A percentile compares a stretch with the other conserved stretches of the same genome.
These are phyloP conservation scores for Lonchura striata DNA, from an alignment of 2,113 vertebrate species.

Conservation along the genomic window DNA sequence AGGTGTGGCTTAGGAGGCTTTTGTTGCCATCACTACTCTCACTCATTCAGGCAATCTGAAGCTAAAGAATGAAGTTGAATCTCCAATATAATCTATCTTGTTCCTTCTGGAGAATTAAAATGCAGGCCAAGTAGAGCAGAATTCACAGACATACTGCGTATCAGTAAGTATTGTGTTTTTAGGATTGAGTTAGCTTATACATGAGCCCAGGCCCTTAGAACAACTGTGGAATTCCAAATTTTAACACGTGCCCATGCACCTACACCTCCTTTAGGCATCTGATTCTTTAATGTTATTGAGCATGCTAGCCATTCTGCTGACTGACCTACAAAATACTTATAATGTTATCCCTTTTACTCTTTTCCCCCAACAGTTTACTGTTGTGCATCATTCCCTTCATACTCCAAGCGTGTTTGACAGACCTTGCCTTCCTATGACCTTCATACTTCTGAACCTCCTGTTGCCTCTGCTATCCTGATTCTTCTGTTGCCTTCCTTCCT, in stretches of 20 bases:
- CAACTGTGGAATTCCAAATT: not conserved
- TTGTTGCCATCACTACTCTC: not conserved
- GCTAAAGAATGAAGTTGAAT: not conserved
- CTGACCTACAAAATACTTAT: not conserved
- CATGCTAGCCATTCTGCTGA: not conserved
- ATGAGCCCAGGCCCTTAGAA: not conserved
- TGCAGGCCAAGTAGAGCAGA: not conserved
- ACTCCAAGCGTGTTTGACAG: slow-evolving; percentile 82
- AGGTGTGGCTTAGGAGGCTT: not conserved
- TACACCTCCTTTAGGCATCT: not conserved
- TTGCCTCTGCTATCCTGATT: slow-evolving; percentile 59
- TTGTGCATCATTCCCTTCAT: slow-evolving; percentile 89
- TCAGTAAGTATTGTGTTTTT: not conserved
- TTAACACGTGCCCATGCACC: not conserved
- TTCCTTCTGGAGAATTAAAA: not conserved
- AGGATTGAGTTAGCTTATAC: not conserved
- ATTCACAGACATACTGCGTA: fast-evolving
- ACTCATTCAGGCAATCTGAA: not conserved
- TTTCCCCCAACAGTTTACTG: slow-evolving; percentile 85
- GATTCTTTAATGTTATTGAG: not conserved
- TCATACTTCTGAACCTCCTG: slow-evolving; percentile 56
- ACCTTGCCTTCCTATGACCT: slow-evolving; percentile 61
- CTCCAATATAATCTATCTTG: not conserved
- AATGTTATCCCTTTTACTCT: slow-evolving; percentile 63
- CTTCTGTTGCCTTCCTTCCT: slow-evolving; percentile 51